A percentile compares a stretch with the other conserved stretches of the same genome.
phyloP scores from a whole-genome alignment of 1,140 invertebrate species.

The Papilio glaucus region DNA sequence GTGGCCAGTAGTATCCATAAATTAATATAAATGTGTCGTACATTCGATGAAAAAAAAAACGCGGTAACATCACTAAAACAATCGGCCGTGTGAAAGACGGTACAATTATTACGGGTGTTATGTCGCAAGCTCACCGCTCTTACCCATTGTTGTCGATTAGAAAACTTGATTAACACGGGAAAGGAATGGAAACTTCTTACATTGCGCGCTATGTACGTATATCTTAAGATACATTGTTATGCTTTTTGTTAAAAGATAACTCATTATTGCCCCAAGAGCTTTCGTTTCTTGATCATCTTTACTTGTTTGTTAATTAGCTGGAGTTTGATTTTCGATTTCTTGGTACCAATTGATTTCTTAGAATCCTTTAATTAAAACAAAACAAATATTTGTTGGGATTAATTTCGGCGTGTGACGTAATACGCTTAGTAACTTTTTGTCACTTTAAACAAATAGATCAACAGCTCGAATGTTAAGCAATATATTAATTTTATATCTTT shows the following conservation, averaged over 20 bases:
- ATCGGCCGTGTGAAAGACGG: slow-evolving; percentile 22
- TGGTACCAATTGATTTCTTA: no score
- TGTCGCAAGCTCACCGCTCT: slow-evolving; percentile 21
- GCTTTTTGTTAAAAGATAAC: slow-evolving; percentile 13
- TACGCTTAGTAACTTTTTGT: no score
- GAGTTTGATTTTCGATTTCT: no score
- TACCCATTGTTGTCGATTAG: slow-evolving; percentile 47
- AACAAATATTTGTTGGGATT: no score
- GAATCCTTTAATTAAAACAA: no score
- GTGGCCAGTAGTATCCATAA: not conserved
- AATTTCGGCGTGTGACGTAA: no score
- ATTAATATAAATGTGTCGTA: not conserved
- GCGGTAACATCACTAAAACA: not conserved
- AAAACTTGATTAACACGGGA: slow-evolving; percentile 44
- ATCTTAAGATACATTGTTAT: slow-evolving; percentile 10
- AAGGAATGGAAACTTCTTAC: slow-evolving; percentile 30
- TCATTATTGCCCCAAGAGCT: not conserved
- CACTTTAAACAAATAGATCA: no score
- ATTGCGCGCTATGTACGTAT: slow-evolving; percentile 22
- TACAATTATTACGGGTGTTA: slow-evolving; percentile 31
- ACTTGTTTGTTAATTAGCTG: not conserved
- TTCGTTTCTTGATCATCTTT: slow-evolving; percentile 4
- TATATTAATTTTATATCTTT: no score
- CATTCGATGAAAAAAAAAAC: not conserved
- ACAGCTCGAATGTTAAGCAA: no score